A percentile compares a stretch with the other conserved stretches of the same genome.
These are phyloP conservation scores for Napeogenes sylphis DNA, from an alignment of 2,888 invertebrate species.

Conservation along the genomic window DNA sequence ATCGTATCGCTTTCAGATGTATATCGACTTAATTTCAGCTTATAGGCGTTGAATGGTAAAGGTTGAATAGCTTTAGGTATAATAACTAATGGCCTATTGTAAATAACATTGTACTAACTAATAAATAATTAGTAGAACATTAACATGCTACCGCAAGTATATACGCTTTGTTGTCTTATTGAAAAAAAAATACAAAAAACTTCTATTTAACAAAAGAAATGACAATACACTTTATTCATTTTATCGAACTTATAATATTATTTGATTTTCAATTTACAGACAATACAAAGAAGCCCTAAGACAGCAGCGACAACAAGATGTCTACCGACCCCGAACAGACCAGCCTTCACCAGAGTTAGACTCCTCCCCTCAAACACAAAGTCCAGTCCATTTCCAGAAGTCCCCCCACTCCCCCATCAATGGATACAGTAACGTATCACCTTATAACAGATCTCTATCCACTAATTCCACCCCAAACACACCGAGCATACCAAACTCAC, in stretches of 20 bases:
- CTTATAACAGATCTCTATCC: slow-evolving; percentile 59
- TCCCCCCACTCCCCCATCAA: slow-evolving; percentile 74
- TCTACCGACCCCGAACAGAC: slow-evolving; percentile 83
- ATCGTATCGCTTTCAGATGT: slow-evolving; percentile 1
- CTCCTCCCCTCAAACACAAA: slow-evolving; percentile 73
- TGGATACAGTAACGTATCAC: slow-evolving; percentile 78
- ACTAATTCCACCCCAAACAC: slow-evolving; percentile 58
- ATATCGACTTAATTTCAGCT: not conserved
- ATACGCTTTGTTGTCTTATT: not conserved
- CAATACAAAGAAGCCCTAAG: slow-evolving; percentile 94
- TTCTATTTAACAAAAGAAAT: too few relatives aligned
- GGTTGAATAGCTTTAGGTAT: not conserved
- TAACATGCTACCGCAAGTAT: too few relatives aligned
- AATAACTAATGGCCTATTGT: slow-evolving; percentile 1
- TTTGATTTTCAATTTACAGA: slow-evolving; percentile 62
- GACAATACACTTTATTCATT: too few relatives aligned
- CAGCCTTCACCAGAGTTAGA: slow-evolving; percentile 77
- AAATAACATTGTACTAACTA: not conserved
- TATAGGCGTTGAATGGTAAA: not conserved
- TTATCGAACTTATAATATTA: too few relatives aligned
- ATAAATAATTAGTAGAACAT: too few relatives aligned
- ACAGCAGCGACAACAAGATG: slow-evolving; percentile 89
- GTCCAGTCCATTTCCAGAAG: slow-evolving; percentile 63
- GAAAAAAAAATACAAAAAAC: not conserved
- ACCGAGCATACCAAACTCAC: slow-evolving; percentile 57